Conservation (phyloP, 2,113 vertebrate genomes). For the Pardalotus punctatus region DNA sequence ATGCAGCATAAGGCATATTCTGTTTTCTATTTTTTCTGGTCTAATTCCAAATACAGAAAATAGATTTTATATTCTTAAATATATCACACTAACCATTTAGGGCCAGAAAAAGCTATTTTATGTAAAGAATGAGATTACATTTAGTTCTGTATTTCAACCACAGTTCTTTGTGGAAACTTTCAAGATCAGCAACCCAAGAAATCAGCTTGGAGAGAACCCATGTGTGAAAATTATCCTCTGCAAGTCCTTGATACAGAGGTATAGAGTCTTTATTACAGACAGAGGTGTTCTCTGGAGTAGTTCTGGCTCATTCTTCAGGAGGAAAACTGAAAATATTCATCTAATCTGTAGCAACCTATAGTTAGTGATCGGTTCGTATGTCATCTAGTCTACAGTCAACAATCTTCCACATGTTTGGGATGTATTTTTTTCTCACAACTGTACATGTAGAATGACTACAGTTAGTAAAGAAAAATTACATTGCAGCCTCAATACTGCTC, state of each 20-base stretch:
- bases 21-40: conserved; percentile 25
- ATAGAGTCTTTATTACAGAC: neutral
- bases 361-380: neutral
- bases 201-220: neutral
- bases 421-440: neutral
- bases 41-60: neutral
- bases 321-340: neutral
- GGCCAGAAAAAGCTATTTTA: neutral
- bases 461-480: neutral
- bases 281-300: neutral
- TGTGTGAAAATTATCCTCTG: neutral
- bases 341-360: neutral
- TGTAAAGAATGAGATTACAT: neutral
- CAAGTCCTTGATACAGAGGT: neutral
- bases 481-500: neutral
- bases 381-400: neutral
- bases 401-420: neutral
- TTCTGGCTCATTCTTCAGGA: neutral
- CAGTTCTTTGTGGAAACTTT: neutral
- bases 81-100: neutral
- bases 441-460: neutral
- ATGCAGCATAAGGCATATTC: neutral
- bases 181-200: neutral
- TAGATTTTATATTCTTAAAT: neutral
- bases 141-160: neutral